A percentile compares a stretch with the other conserved stretches of the same genome.
Conservation (phyloP, 2,888 invertebrate genomes). For the Drosophila mercatorum region DNA sequence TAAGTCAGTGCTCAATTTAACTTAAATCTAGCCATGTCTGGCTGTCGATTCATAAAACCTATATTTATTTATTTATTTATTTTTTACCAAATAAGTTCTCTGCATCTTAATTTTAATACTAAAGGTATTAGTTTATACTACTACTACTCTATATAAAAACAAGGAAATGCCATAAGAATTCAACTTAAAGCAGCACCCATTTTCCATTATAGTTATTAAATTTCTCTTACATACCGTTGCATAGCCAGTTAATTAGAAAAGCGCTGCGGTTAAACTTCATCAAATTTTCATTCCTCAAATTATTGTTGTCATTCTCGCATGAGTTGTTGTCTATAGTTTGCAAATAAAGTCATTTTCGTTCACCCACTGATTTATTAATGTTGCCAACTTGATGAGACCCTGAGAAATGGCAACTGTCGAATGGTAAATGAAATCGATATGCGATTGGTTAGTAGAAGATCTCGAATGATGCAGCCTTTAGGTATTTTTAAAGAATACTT, state of each 20-base stretch:
- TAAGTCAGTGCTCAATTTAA: no score
- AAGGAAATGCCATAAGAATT: not conserved
- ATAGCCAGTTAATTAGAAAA: not conserved
- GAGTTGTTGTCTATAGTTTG: constrained; percentile 9
- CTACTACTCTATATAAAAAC: not conserved
- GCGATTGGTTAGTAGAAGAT: not conserved
- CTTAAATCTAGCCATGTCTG: no score
- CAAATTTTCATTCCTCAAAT: constrained; percentile 35
- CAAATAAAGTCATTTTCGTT: constrained; percentile 30
- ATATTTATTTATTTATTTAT: no score
- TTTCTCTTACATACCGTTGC: not conserved
- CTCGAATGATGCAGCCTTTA: not conserved
- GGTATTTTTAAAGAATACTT: not conserved
- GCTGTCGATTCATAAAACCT: no score
- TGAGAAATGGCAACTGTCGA: constrained; percentile 30
- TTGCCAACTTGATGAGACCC: not conserved
- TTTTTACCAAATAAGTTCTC: no score
- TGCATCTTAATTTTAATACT: no score
- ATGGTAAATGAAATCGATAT: not conserved
- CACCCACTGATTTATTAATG: constrained; percentile 12
- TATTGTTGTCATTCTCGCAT: constrained; percentile 13
- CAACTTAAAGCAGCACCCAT: not conserved
- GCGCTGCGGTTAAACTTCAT: constrained; percentile 18
- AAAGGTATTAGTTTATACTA: no score
- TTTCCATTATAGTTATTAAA: not conserved